Percentiles rank a stretch among this genome's conserved stretches.
These are phyloP conservation scores for Probaryconus sp. DNA, from an alignment of 1,140 invertebrate species.

Conservation along the genomic window DNA sequence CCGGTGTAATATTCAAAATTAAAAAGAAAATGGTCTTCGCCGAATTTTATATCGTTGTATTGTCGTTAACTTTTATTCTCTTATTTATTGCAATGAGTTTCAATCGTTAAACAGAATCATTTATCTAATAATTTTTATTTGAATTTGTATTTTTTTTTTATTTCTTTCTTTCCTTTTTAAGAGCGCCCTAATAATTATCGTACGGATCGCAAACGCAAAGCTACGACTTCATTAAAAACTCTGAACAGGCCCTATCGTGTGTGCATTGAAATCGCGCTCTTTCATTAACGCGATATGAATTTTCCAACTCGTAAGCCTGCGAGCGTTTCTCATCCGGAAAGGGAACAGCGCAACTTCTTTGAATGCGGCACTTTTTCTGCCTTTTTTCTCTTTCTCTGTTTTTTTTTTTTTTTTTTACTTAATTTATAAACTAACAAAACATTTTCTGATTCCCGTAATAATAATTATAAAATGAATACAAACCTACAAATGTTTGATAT, in stretches of 20 bases:
- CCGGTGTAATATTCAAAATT: not conserved
- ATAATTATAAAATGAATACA: no score
- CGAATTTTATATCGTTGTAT: constrained; percentile 1
- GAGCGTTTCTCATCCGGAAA: constrained; percentile 32
- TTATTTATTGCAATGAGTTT: not conserved
- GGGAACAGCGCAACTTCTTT: constrained; percentile 20
- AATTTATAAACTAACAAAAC: constrained; percentile 20
- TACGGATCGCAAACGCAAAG: constrained; percentile 39
- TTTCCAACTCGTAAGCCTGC: constrained; percentile 31
- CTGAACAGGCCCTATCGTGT: constrained; percentile 41
- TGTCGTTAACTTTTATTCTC: constrained; percentile 11
- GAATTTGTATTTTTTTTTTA: not conserved
- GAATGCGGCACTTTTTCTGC: constrained; percentile 1
- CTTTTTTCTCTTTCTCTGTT: not conserved
- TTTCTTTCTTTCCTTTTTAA: constrained; percentile 1
- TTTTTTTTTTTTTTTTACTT: no score
- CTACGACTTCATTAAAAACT: constrained; percentile 49
- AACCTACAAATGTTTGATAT: no score
- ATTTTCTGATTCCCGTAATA: constrained; percentile 10
- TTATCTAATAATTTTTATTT: constrained; percentile 15
- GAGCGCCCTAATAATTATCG: constrained; percentile 44
- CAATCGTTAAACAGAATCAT: constrained; percentile 9
- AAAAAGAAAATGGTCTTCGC: not conserved
- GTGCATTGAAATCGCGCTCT: constrained; percentile 55
- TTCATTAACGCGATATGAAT: constrained; percentile 60